Evolutionary conservation across 2,113 vertebrate genomes (phyloP).

Genomic region (Triplophysa dalaica): DNA sequence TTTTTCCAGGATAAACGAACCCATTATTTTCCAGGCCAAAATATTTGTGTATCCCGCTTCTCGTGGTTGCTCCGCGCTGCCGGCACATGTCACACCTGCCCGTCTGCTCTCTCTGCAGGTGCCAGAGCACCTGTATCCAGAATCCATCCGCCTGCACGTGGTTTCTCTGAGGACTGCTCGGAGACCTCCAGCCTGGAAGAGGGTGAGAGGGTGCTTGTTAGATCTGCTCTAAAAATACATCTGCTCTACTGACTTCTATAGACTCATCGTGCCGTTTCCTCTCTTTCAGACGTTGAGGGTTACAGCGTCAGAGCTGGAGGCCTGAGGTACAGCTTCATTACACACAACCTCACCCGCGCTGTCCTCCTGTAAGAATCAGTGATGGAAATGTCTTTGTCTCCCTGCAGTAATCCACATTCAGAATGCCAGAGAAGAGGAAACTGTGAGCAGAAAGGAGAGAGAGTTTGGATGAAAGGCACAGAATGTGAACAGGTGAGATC

Average conservation of each 20-base stretch:
- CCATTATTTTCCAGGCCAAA: no score
- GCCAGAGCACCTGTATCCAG: slow-evolving; percentile 34
- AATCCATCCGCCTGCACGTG: slow-evolving; percentile 38
- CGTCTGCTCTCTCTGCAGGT: slow-evolving; percentile 42
- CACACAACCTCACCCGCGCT: not conserved
- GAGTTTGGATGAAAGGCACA: slow-evolving; percentile 75
- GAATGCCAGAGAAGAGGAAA: slow-evolving; percentile 74
- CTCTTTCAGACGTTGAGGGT: slow-evolving; percentile 73
- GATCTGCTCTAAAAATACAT: slow-evolving; percentile 18
- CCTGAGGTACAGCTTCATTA: slow-evolving; percentile 68
- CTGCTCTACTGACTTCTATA: not conserved
- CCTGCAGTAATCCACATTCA: slow-evolving; percentile 52
- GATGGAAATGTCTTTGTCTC: not conserved
- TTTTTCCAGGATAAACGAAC: no score
- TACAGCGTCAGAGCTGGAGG: slow-evolving; percentile 74
- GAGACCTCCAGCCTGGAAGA: slow-evolving; percentile 58
- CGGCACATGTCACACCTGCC: slow-evolving; percentile 9
- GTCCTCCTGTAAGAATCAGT: not conserved
- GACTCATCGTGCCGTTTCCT: slow-evolving; percentile 11
- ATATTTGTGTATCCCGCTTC: no score
- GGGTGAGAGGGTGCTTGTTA: slow-evolving; percentile 14
- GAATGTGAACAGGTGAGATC: slow-evolving; percentile 24
- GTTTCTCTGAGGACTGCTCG: slow-evolving; percentile 52
- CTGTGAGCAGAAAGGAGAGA: slow-evolving; percentile 77
- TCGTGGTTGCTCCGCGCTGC: no score